Percentiles rank a stretch among this genome's conserved stretches.
These are phyloP conservation scores for Toxotes chatareus DNA, from an alignment of 2,113 vertebrate species.

Conservation along the genomic window DNA sequence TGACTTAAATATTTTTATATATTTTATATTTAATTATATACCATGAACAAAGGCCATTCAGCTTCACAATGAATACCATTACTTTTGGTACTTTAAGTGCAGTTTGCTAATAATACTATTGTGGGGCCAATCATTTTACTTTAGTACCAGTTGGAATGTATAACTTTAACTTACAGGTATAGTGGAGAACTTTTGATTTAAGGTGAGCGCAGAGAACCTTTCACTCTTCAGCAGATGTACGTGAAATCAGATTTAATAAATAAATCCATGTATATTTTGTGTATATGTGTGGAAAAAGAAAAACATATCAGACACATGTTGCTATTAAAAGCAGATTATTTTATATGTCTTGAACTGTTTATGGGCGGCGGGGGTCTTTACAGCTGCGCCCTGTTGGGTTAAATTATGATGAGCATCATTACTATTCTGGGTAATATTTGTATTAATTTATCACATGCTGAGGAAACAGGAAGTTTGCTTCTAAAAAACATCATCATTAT, in stretches of 20 bases:
- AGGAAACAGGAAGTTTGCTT: neutral
- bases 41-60: no score
- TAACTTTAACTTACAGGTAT: no score
- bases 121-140: no score
- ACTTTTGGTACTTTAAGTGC: no score
- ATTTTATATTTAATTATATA: no score
- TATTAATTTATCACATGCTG: slow-evolving; percentile 31
- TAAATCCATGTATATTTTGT: neutral
- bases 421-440: neutral
- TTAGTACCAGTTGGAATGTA: no score
- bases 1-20: no score
- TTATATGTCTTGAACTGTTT: neutral
- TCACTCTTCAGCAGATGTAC: no score
- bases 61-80: no score
- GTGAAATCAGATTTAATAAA: no score
- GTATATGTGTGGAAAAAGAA: neutral
- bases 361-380: neutral
- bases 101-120: no score
- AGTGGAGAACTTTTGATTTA: no score
- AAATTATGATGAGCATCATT: slow-evolving; percentile 8
- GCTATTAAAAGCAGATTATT: neutral
- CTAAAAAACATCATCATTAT: neutral
- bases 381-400: slow-evolving; percentile 1
- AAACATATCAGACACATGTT: neutral
- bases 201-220: neutral